phyloP scores from a whole-genome alignment of 2,888 invertebrate genomes.

The Drosophila diplacantha region DNA sequence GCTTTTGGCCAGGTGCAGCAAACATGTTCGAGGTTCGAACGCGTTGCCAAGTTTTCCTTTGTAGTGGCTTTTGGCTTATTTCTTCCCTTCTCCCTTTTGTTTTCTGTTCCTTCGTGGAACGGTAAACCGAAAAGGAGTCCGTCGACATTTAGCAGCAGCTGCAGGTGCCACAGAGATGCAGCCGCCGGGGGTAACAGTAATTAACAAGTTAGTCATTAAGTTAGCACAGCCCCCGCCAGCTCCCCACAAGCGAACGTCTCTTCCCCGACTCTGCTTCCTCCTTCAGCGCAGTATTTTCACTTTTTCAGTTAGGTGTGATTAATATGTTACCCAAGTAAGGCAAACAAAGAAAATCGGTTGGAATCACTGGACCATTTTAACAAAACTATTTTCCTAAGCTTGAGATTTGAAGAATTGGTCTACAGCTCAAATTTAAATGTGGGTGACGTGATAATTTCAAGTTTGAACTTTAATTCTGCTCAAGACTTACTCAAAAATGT shows the following conservation, averaged over 20 bases:
- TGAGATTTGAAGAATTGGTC: neutral
- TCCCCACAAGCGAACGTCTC: neutral
- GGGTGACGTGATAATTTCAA: neutral
- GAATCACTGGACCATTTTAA: neutral
- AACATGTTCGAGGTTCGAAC: conserved; percentile 64
- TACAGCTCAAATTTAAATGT: neutral
- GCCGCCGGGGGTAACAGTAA: conserved; percentile 29
- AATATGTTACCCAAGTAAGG: neutral
- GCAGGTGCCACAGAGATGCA: conserved; percentile 33
- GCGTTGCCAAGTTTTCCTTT: conserved; percentile 60
- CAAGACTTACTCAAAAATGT: neutral
- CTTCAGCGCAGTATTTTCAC: neutral
- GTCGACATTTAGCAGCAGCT: conserved; percentile 23
- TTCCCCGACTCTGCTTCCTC: neutral
- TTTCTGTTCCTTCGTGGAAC: conserved; percentile 40
- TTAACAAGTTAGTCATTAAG: conserved; percentile 31
- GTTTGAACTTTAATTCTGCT: neutral
- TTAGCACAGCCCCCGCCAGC: neutral
- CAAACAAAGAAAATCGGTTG: neutral
- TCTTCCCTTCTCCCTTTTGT: conserved; percentile 12
- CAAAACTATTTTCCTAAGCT: neutral
- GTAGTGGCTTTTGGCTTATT: conserved; percentile 30
- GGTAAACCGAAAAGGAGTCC: conserved; percentile 46
- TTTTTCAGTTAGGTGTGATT: conserved; percentile 34
- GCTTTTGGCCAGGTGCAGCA: conserved; percentile 40